A percentile compares a stretch with the other conserved stretches of the same genome.
phyloP scores from a whole-genome alignment of 2,113 vertebrate species.

The Isichthys henryi region DNA sequence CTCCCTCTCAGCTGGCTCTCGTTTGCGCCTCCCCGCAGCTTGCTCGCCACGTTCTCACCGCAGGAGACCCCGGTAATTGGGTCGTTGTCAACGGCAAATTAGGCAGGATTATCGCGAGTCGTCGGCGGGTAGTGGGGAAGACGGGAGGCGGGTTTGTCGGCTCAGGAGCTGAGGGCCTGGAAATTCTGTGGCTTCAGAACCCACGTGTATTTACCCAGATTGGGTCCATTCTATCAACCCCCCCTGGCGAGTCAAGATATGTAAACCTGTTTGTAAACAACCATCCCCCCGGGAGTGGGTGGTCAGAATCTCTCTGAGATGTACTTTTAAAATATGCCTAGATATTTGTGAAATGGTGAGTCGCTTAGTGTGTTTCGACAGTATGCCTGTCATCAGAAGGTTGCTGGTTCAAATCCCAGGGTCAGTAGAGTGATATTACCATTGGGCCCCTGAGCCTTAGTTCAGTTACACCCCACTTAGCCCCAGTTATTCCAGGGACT shows the following conservation, averaged over 20 bases:
- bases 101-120: conserved; percentile 48
- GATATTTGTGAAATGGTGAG: background rate
- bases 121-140: conserved; percentile 26
- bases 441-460: background rate
- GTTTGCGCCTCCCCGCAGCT: conserved; percentile 30
- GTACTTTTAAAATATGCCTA: background rate
- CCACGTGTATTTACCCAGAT: background rate
- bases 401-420: background rate
- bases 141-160: conserved; percentile 26
- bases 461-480: background rate
- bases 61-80: conserved; percentile 57
- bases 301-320: background rate
- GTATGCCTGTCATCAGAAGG: background rate
- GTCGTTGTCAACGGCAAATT: conserved; percentile 63
- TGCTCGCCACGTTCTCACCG: conserved; percentile 33
- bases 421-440: too few species aligned
- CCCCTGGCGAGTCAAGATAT: background rate
- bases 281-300: background rate
- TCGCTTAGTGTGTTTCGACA: background rate
- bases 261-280: background rate
- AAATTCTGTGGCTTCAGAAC: background rate
- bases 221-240: background rate
- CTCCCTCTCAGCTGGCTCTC: conserved; percentile 38
- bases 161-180: background rate
- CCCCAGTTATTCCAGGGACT: background rate